Percentiles rank a stretch among this genome's conserved stretches.
Evolutionary conservation across 2,113 vertebrate species (phyloP).

Genomic region (Rissa tridactyla): DNA sequence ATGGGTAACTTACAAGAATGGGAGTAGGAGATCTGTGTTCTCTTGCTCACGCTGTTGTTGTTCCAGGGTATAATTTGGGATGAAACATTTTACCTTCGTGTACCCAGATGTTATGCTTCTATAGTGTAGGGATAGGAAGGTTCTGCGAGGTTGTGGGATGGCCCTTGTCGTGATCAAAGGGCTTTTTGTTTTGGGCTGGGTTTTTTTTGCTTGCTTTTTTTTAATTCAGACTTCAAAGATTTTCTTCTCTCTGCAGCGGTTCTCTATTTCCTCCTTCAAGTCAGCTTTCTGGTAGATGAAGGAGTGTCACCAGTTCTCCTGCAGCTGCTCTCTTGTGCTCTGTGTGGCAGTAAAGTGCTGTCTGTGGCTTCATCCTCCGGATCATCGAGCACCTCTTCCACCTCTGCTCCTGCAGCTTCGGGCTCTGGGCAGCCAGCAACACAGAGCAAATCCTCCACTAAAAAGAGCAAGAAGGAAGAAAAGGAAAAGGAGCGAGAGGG

Average conservation of each 20-base stretch:
- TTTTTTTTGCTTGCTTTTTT: neutral
- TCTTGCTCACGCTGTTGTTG: neutral
- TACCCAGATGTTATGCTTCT: neutral
- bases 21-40: neutral
- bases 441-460: conserved; percentile 91
- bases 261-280: conserved; percentile 96
- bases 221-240: neutral
- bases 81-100: neutral
- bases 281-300: conserved; percentile 97
- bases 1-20: neutral
- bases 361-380: conserved; percentile 78
- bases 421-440: conserved; percentile 78
- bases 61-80: neutral
- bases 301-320: conserved; percentile 94
- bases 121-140: neutral
- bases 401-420: conserved; percentile 59
- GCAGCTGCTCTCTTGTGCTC: conserved; percentile 93
- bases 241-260: conserved; percentile 79
- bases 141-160: neutral
- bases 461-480: conserved; percentile 98
- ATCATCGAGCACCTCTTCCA: conserved; percentile 75
- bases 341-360: conserved; percentile 96
- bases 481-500: conserved; percentile 97
- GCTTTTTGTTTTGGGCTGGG: neutral
- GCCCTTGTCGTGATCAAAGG: neutral